Conservation (phyloP, 2,113 vertebrate genomes). For the Tragulus kanchil region DNA sequence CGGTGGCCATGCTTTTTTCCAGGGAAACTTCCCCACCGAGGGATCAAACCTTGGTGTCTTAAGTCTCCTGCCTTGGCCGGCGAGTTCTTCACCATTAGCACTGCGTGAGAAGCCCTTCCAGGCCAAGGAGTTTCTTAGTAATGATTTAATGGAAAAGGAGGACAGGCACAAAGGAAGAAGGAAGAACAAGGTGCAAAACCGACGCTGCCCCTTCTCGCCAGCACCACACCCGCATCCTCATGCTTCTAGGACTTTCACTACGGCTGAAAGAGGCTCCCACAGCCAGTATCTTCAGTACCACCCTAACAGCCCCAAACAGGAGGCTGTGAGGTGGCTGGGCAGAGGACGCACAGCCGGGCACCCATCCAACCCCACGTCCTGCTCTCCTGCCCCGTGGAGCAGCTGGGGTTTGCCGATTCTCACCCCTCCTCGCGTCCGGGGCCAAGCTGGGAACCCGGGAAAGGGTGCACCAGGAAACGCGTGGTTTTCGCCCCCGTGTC, state of each 20-base stretch:
- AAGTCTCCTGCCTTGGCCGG: neutral
- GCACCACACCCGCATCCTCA: neutral
- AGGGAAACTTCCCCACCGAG: neutral
- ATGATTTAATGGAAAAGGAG: neutral
- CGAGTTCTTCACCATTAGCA: neutral
- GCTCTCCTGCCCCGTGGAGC: neutral
- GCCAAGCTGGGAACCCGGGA: neutral
- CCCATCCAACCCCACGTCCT: neutral
- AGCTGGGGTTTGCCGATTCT: neutral
- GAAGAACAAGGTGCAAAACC: neutral
- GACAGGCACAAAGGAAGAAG: neutral
- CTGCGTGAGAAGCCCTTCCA: neutral
- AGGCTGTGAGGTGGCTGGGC: neutral
- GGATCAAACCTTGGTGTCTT: neutral
- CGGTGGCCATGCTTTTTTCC: neutral
- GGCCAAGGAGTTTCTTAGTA: neutral
- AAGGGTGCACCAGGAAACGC: constrained; percentile 38
- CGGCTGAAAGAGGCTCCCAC: neutral
- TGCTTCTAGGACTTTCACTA: neutral
- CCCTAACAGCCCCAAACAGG: neutral
- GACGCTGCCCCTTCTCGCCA: neutral
- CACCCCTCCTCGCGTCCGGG: neutral
- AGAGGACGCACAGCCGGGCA: neutral
- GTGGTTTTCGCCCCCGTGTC: constrained; percentile 51
- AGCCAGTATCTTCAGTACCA: neutral